Conservation (phyloP, 2,888 invertebrate genomes). For the Torymus texanus region DNA sequence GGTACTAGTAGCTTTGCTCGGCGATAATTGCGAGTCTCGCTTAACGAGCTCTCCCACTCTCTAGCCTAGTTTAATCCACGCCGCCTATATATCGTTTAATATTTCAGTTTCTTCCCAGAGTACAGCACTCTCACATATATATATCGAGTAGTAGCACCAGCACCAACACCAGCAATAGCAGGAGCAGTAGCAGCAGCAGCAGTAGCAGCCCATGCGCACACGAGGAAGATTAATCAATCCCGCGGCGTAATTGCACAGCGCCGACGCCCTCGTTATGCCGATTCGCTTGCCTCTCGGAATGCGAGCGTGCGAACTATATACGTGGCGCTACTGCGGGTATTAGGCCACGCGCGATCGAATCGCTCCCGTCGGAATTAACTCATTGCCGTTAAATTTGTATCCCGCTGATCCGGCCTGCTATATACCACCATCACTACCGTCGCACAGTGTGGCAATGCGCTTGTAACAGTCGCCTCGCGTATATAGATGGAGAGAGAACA, state of each 20-base stretch:
- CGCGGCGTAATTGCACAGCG: constrained; percentile 15
- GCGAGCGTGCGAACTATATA: neutral
- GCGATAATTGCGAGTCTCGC: constrained; percentile 44
- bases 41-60: constrained; percentile 33
- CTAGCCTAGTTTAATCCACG: constrained; percentile 7
- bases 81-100: constrained; percentile 25
- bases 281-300: neutral
- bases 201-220: too few relatives aligned
- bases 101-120: constrained; percentile 25
- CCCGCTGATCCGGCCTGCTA: too few relatives aligned
- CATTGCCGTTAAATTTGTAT: too few relatives aligned
- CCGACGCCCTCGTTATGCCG: constrained; percentile 27
- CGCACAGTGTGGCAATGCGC: too few relatives aligned
- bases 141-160: too few relatives aligned
- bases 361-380: constrained; percentile 16
- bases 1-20: neutral
- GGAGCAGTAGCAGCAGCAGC: too few relatives aligned
- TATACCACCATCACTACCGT: too few relatives aligned
- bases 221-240: constrained; percentile 37
- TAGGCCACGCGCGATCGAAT: constrained; percentile 14
- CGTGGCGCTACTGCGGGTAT: too few relatives aligned
- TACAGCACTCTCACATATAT: too few relatives aligned
- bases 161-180: too few relatives aligned
- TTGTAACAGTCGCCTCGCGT: too few relatives aligned
- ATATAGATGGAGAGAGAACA: too few relatives aligned